Base-by-base conservation (phyloP, 2,888 invertebrate genomes). In the Axea sp. region DNA sequence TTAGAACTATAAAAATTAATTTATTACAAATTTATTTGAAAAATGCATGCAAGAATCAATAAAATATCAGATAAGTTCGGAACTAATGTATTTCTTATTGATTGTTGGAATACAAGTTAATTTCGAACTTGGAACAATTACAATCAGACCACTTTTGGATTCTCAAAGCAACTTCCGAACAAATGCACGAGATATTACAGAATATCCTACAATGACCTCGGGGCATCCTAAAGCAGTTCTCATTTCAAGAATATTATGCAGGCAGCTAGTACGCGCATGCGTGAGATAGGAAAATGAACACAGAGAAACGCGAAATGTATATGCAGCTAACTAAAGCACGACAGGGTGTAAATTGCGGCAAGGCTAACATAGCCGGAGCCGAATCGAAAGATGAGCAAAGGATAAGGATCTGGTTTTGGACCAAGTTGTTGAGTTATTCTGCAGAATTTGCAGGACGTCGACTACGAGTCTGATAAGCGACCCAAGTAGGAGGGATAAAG, bases 331-430 rank as follows among this genome's bases (percentile, higher is more conserved):
- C 75, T 72, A 49, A 73, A 69, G 71, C 78, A 65, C 76, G 78
- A 71, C 76, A 68, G 80, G 80, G 80, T 80, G 82, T 82, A 82
- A 83, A 84, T 83, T 80, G 83, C 80, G 78, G 69, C 76, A 76
- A 76, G 62, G 78, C 73, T 76, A 76, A 74, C 78, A 75, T 76
- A 77, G 75, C 73, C 62, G 35, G 37, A 71, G 47, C 68, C 65
- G 71, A 60, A 78, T 57, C 64, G 60, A 68, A 64, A 76, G 76
- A 76, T 78, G 73, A 60, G 39, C 15, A 22, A 47, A 53, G 45
- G 75, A 77, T 75, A 81, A 78, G 78, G 75, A 75, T 76, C 76
- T 76, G 78, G 72, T 75, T n/a, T 41, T 51, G 47, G 69, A 64
- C 53, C 65, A 49, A 67, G 67, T 65, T 31, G 55, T 35, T 43